Conservation (phyloP, 1,140 invertebrate species). For the Trigoniulus corallinus region DNA sequence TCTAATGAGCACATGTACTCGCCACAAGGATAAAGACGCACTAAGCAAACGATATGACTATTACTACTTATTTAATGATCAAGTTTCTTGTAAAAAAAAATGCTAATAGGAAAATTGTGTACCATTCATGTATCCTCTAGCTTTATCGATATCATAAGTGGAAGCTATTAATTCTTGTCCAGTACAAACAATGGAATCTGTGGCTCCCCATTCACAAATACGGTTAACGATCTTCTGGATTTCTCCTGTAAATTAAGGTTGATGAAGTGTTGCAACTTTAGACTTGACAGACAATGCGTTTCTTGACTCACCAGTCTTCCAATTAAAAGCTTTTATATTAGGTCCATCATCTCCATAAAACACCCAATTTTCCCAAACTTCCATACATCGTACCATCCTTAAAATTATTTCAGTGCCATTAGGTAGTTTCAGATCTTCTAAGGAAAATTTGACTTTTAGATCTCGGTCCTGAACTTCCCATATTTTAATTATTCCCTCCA, state of each 20-base stretch:
- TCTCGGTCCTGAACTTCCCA: slow-evolving; percentile 14
- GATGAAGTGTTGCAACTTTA: slow-evolving; percentile 3
- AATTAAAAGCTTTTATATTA: slow-evolving; percentile 21
- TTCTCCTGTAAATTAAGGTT: slow-evolving; percentile 15
- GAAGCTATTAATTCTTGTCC: slow-evolving; percentile 17
- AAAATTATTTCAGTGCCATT: slow-evolving; percentile 8
- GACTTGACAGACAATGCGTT: not conserved
- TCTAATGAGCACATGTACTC: slow-evolving; percentile 15
- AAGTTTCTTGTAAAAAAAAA: no score
- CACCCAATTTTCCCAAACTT: slow-evolving; percentile 9
- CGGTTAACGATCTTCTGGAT: slow-evolving; percentile 19
- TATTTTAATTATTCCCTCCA: slow-evolving; percentile 19
- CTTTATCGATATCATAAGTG: slow-evolving; percentile 20
- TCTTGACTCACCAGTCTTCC: slow-evolving; percentile 19
- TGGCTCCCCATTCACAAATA: slow-evolving; percentile 18
- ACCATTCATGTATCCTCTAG: slow-evolving; percentile 21
- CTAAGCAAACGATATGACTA: slow-evolving; percentile 8
- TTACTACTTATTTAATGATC: no score
- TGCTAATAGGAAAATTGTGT: slow-evolving; percentile 4
- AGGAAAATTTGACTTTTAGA: slow-evolving; percentile 17
- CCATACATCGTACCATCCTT: slow-evolving; percentile 15
- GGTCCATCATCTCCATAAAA: slow-evolving; percentile 21
- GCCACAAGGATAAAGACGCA: slow-evolving; percentile 8
- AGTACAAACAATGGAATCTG: slow-evolving; percentile 17
- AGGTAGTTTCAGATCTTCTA: slow-evolving; percentile 14